These are phyloP conservation scores for Nomia melanderi DNA, from an alignment of 1,140 invertebrate genomes.

Conservation along the genomic window DNA sequence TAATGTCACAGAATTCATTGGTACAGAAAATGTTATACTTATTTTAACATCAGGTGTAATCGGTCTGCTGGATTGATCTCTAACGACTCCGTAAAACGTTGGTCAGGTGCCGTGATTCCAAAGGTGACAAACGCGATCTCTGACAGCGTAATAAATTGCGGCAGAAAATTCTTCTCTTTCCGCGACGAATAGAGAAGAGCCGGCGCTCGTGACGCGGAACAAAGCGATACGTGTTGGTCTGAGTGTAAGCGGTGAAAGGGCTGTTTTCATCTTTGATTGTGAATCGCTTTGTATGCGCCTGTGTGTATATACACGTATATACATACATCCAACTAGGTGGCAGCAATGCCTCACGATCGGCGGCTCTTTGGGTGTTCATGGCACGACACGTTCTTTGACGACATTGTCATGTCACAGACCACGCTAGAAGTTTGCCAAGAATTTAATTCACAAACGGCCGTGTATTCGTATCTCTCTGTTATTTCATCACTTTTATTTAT, in stretches of 20 bases:
- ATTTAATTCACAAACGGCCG: constrained; percentile 29
- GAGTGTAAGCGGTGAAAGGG: constrained; percentile 13
- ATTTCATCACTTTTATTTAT: background rate
- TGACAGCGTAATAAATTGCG: constrained; percentile 52
- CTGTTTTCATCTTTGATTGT: constrained; percentile 47
- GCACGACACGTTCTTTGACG: constrained; percentile 38
- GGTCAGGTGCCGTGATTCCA: background rate
- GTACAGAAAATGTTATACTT: too few species aligned
- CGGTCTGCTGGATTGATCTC: background rate
- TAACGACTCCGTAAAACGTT: constrained; percentile 35
- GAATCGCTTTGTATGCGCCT: constrained; percentile 25
- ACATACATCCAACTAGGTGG: constrained; percentile 10
- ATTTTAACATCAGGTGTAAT: background rate
- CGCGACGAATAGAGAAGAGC: background rate
- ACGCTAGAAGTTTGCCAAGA: constrained; percentile 8
- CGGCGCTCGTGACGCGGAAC: constrained; percentile 22
- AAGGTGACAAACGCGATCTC: constrained; percentile 46
- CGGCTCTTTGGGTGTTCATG: constrained; percentile 28
- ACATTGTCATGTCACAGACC: constrained; percentile 7
- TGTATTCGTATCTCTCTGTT: background rate
- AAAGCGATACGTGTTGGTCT: constrained; percentile 39
- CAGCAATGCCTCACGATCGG: constrained; percentile 36
- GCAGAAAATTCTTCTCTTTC: constrained; percentile 4
- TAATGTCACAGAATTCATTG: too few species aligned
- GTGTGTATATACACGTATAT: too few species aligned